Evolutionary conservation across 2,888 invertebrate species (phyloP).

Genomic region (Resseliella maxima): DNA sequence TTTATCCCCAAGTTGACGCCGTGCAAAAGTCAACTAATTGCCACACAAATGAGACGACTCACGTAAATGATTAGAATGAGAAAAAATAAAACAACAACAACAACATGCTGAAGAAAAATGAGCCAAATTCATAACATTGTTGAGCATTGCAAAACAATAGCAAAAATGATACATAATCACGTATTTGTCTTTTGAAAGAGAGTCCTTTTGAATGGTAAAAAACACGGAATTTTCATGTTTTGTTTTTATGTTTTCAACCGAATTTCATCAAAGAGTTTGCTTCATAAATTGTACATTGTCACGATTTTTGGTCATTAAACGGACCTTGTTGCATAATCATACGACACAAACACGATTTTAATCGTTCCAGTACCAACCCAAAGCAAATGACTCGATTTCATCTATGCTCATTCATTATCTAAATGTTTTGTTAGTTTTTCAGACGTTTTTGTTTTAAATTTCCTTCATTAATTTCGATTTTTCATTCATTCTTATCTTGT

Average conservation of each 20-base stretch:
- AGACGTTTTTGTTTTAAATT: too few relatives aligned
- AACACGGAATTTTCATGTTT: not conserved
- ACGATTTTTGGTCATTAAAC: not conserved
- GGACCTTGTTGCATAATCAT: conserved; percentile 6
- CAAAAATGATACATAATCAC: not conserved
- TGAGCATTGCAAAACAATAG: not conserved
- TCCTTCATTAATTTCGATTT: too few relatives aligned
- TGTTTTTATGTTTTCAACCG: not conserved
- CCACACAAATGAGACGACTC: not conserved
- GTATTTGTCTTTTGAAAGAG: not conserved
- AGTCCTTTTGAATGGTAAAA: not conserved
- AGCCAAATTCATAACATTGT: not conserved
- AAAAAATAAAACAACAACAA: not conserved
- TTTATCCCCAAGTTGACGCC: conserved; percentile 27
- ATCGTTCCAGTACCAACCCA: not conserved
- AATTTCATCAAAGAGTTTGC: not conserved
- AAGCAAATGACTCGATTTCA: not conserved
- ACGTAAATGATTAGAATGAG: not conserved
- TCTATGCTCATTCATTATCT: conserved; percentile 5
- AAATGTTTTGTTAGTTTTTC: not conserved
- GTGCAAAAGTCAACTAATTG: conserved; percentile 38
- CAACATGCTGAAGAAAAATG: not conserved
- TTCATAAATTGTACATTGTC: conserved; percentile 38
- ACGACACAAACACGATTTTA: not conserved
- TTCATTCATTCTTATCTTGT: not conserved